These are phyloP conservation scores for Drosophila aff. DNA, from an alignment of 1,140 invertebrate genomes.

Conservation along the genomic window DNA sequence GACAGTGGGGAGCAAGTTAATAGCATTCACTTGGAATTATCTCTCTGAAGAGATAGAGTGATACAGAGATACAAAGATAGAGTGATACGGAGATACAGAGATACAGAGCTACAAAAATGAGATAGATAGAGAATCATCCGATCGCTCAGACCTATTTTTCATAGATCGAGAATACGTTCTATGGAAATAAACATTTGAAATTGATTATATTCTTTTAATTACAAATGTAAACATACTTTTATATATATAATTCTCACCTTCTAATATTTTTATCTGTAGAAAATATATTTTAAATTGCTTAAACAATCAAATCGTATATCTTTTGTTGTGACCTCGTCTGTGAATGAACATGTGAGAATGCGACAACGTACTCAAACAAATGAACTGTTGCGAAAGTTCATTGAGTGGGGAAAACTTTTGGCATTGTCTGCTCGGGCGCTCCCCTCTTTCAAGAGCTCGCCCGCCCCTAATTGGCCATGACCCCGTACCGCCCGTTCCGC, in stretches of 20 bases:
- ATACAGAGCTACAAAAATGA: too few relatives aligned
- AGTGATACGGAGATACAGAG: too few relatives aligned
- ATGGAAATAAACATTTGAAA: too few relatives aligned
- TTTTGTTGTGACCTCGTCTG: background rate
- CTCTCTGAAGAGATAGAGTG: background rate
- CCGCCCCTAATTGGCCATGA: constrained; percentile 21
- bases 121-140: background rate
- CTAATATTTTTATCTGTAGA: background rate
- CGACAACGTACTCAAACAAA: constrained; percentile 30
- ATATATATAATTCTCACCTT: background rate
- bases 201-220: background rate
- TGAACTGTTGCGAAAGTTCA: constrained; percentile 69
- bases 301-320: background rate
- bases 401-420: constrained; percentile 58
- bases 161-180: too few relatives aligned
- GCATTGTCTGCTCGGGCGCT: constrained; percentile 49
- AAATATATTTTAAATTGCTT: background rate
- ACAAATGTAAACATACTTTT: background rate
- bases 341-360: background rate
- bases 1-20: background rate
- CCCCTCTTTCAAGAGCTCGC: background rate
- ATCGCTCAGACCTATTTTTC: too few relatives aligned
- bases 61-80: too few relatives aligned
- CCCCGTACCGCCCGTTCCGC: background rate
- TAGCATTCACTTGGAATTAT: background rate